Evolutionary conservation across 1,140 invertebrate species (phyloP), one percentile per base, ranked within the genome.

Genomic region (Lepidurus packardi): DNA sequence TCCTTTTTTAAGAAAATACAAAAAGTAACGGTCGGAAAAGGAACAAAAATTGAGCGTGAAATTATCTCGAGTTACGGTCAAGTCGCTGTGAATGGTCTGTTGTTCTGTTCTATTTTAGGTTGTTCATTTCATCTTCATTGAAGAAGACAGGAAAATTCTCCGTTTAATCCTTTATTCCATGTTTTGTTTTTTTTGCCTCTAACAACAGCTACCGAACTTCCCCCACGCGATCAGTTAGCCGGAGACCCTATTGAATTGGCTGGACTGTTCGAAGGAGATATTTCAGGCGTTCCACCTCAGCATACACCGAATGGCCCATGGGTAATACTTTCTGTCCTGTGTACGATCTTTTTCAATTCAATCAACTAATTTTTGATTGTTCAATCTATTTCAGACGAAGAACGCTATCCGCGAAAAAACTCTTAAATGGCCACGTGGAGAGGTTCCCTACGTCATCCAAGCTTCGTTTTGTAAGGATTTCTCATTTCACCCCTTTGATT

Each of bases 371-470:
- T 77, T 7, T 10, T 42, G 0, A 13, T 13, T 10, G 13, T 45
- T n/a, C 1, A 16, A 16, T 45, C 24, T 11, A 13, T 78, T 80
- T 1, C 24, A 81, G 79, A 53, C 24, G 0, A 80, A 79, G 43
- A 85, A 85, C 79, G 84, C 84, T 13, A 82, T 85, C 10, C 78
- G 79, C 11, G 78, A 81, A 65, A 79, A 77, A 21, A 78, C 75
- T 10, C 78, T 82, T n/a, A 81, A 81, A 13, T 86, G 85, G 85
- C 81, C 82, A 7, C 80, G 80, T 21, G 84, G 83, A 53, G 80
- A 82, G 9, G 81, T 87, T 76, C 86, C 86, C 8, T 86, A 85
- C 74, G 81, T 83, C 24, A 85, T 86, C 73, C 82, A 84, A 25
- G 77, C 80, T 7, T 81, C 82, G 73, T 85, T 84, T 80, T 80